phyloP scores from a whole-genome alignment of 2,888 invertebrate species.

The Coenonympha arcania region DNA sequence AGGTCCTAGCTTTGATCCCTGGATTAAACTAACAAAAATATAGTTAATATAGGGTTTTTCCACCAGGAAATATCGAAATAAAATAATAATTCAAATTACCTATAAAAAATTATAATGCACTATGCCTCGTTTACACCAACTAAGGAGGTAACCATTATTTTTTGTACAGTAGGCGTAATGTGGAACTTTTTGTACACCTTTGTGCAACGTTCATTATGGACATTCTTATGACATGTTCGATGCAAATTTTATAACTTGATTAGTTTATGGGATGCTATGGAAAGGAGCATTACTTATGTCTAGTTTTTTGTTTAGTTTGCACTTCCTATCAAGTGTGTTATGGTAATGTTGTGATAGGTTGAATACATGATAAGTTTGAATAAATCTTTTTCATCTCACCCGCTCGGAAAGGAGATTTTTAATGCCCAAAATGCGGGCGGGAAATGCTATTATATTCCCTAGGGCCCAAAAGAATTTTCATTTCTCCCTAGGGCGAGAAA shows the following conservation, averaged over 20 bases:
- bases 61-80: too few relatives aligned
- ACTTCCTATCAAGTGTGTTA: not conserved
- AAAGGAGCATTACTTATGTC: not conserved
- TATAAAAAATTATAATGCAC: not conserved
- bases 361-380: not conserved
- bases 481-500: too few relatives aligned
- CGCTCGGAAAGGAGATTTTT: too few relatives aligned
- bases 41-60: too few relatives aligned
- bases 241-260: conserved; percentile 10
- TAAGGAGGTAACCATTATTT: not conserved
- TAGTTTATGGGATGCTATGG: not conserved
- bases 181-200: not conserved
- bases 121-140: not conserved
- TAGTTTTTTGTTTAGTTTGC: not conserved
- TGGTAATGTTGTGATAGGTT: not conserved
- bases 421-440: too few relatives aligned
- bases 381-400: too few relatives aligned
- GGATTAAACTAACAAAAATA: too few relatives aligned
- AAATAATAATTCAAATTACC: not conserved
- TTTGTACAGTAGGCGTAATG: not conserved
- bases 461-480: too few relatives aligned
- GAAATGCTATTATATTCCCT: too few relatives aligned
- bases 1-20: too few relatives aligned
- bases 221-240: conserved; percentile 12
- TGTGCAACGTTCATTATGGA: conserved; percentile 4